Evolutionary conservation across 2,797 vertebrate species (phyloP), one percentile per base, ranked within the genome.

Genomic region (Tachyglossus aculeatus): DNA sequence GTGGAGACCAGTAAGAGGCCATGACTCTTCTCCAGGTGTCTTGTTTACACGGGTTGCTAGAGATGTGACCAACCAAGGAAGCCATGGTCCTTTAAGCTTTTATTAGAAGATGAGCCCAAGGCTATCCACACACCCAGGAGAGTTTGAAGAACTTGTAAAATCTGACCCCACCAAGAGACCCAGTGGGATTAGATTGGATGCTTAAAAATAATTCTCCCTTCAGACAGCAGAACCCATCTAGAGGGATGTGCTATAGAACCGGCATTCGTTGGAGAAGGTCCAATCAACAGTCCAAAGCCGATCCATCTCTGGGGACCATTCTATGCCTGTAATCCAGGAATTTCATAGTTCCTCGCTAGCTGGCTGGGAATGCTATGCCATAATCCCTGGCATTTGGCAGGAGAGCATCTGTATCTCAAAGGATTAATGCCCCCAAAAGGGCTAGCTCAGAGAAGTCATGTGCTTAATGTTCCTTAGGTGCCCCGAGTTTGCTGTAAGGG

Each of bases 71-170:
- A 2, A 11, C 13, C 16, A 44, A 44, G 43, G 61, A 32, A 65
- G 34, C 7, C 19, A 41, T 51, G 60, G 12, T 4, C 8, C n/a
- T 39, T 13, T 22, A 21, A 18, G 3, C 58, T 29, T 31, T 73
- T 71, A 40, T 38, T 37, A 54, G 16, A 68, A 15, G 5, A 58
- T 39, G 48, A 57, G 44, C 39, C 44, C 25, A 45, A 44, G 41
- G 15, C 31, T 9, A 44, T 44, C n/a, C 29, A 41, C 37, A 47
- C 18, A 27, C 21, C 44, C 14, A 3, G 43, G 59, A 39, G 62
- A 19, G 34, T 67, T 68, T 71, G 53, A 39, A 41, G 36, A 72
- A 32, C 34, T 73, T 58, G 21, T 52, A 34, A 70, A 5, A 1
- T 32, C 21, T 74, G 59, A 48, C 36, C 54, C n/a, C 36, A 33